These are phyloP conservation scores for Thamnophis sirtalis DNA, from an alignment of 2,113 vertebrate species.

Conservation along the genomic window DNA sequence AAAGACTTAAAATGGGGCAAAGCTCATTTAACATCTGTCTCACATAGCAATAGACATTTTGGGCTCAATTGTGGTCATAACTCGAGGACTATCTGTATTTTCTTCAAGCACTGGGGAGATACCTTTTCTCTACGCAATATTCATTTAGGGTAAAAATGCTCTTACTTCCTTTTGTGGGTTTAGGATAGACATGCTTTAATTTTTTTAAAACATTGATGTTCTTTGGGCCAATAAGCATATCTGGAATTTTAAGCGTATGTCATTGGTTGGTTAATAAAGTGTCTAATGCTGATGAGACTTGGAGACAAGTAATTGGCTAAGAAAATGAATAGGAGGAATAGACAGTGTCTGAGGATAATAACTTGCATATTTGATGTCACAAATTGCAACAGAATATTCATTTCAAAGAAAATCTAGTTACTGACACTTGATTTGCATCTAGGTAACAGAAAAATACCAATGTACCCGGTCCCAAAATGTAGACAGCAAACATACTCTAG, in stretches of 20 bases:
- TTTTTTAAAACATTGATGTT: neutral
- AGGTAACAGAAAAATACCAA: neutral
- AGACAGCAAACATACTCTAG: neutral
- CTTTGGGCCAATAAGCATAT: neutral
- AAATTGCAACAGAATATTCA: neutral
- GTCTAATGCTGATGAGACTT: neutral
- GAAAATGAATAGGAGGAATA: neutral
- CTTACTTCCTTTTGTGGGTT: neutral
- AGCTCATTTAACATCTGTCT: neutral
- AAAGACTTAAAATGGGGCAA: neutral
- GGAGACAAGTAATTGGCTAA: neutral
- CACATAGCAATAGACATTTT: neutral
- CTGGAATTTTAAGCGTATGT: neutral
- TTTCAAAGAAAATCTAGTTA: neutral
- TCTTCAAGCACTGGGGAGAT: neutral
- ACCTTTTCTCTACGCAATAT: neutral
- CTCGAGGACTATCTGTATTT: neutral
- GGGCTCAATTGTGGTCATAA: neutral
- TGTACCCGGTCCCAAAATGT: neutral
- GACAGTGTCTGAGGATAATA: neutral
- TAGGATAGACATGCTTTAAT: neutral
- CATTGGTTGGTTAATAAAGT: neutral
- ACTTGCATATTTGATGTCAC: neutral
- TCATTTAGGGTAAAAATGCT: neutral
- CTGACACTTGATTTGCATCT: neutral